phyloP scores from a whole-genome alignment of 2,888 invertebrate species.

The Drosophila leonis region DNA sequence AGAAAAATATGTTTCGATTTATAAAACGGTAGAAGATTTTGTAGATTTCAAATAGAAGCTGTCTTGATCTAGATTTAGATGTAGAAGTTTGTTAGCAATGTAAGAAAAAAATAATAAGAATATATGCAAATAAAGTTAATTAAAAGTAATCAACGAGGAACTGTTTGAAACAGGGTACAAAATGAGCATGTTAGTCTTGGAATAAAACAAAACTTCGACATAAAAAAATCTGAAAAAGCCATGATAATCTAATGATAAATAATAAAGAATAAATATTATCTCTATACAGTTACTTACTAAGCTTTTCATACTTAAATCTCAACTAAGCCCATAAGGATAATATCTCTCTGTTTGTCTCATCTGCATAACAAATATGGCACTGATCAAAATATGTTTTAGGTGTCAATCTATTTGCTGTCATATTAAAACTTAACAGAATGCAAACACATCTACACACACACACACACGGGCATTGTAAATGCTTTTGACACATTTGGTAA shows the following conservation, averaged over 20 bases:
- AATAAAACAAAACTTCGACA: no score
- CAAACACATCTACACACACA: constrained; percentile 9
- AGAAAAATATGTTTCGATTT: not conserved
- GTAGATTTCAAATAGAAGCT: no score
- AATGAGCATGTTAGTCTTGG: no score
- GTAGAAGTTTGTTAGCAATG: no score
- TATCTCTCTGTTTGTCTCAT: not conserved
- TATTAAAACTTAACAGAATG: constrained; percentile 67
- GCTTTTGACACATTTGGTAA: constrained; percentile 80
- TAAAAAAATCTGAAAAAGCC: not conserved
- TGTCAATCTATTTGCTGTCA: constrained; percentile 70
- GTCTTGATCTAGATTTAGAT: no score
- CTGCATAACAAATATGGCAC: constrained; percentile 42
- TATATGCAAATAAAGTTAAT: no score
- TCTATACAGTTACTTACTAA: not conserved
- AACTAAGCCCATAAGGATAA: not conserved
- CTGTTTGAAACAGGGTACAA: no score
- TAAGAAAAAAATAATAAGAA: not conserved
- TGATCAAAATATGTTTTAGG: constrained; percentile 53
- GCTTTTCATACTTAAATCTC: not conserved
- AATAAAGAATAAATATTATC: not conserved
- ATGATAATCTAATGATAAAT: not conserved
- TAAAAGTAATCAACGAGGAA: no score
- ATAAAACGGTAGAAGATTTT: not conserved
- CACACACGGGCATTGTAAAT: constrained; percentile 18